Base-by-base conservation (phyloP, 2,888 invertebrate genomes). In the Timema cristinae region DNA sequence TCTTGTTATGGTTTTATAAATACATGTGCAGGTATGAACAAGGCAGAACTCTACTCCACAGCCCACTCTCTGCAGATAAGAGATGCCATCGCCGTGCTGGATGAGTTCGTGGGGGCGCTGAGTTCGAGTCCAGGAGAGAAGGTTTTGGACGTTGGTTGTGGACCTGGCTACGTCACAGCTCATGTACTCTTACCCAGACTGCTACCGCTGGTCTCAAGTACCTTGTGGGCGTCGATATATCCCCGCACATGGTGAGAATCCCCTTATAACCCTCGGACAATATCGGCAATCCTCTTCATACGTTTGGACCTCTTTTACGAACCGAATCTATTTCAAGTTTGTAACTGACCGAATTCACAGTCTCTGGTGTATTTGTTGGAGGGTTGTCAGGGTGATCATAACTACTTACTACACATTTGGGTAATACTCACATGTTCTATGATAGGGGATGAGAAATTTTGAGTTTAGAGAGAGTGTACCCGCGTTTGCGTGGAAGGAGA, bases 131-230 rank as follows among this genome's bases (percentile, higher is more conserved):
- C 81, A 82, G 75, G 80, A 81, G 50, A 77, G 76, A 1, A 76
- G 77, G 66, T 83, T 67, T 77, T 84, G 61, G 93, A 93, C 77
- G 85, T 93, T 56, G 93, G 93, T 0, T 90, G 90, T 74, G 93
- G 92, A 0, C 89, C 90, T 54, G 92, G 92, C 0, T 87, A 88
- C 77, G 89, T 92, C 11, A 87, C 89, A 0, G 84, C 86, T 71
- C 86, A 88, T n/a, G 82, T 88, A 50, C 81, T 94, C 72, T 82
- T 88, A 74, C 88, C 89, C 0, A 51, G 56, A 13, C 82, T 85
- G 73, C 78, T 93, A 69, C 89, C 0, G 77, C 79, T 2, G 82
- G 83, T n/a, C 86, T 85, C 69, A 81, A 80, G 0, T 81, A 81
- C 71, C 77, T 91, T 5, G 80, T 88, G 67, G 93, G 91, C 4